phyloP scores from a whole-genome alignment of 2,888 invertebrate species.

The Apoda limacodes region DNA sequence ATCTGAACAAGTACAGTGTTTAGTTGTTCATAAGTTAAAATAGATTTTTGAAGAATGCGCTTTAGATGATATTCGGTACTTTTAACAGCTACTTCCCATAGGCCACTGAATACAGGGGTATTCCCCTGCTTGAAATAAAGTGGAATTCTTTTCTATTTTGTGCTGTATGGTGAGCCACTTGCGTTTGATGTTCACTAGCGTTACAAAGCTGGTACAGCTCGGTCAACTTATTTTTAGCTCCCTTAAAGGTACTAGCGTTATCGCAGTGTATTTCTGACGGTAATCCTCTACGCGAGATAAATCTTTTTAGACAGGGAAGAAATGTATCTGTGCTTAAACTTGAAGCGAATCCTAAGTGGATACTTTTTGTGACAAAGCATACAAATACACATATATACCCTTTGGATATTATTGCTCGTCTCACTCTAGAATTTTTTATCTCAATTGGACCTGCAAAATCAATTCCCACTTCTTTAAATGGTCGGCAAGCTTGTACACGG shows the following conservation, averaged over 20 bases:
- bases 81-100: slow-evolving; percentile 12
- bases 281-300: slow-evolving; percentile 11
- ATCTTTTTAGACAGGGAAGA: slow-evolving; percentile 11
- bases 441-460: slow-evolving; percentile 17
- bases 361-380: slow-evolving; percentile 13
- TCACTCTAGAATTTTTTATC: slow-evolving; percentile 13
- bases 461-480: slow-evolving; percentile 12
- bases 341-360: slow-evolving; percentile 12
- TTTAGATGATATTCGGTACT: slow-evolving; percentile 15
- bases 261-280: slow-evolving; percentile 14
- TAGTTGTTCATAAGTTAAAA: slow-evolving; percentile 16
- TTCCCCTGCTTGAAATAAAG: slow-evolving; percentile 9
- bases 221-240: slow-evolving; percentile 9
- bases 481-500: slow-evolving; percentile 6
- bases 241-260: slow-evolving; percentile 12
- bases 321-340: slow-evolving; percentile 13
- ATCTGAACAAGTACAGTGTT: too few relatives aligned
- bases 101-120: slow-evolving; percentile 7
- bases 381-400: too few relatives aligned
- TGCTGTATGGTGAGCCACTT: slow-evolving; percentile 4
- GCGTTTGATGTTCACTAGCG: slow-evolving; percentile 7
- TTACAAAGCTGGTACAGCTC: slow-evolving; percentile 9
- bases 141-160: slow-evolving; percentile 5
- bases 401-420: slow-evolving; percentile 7
- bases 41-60: slow-evolving; percentile 8